phyloP scores from a whole-genome alignment of 2,113 vertebrate genomes.

The Pavo muticus region DNA sequence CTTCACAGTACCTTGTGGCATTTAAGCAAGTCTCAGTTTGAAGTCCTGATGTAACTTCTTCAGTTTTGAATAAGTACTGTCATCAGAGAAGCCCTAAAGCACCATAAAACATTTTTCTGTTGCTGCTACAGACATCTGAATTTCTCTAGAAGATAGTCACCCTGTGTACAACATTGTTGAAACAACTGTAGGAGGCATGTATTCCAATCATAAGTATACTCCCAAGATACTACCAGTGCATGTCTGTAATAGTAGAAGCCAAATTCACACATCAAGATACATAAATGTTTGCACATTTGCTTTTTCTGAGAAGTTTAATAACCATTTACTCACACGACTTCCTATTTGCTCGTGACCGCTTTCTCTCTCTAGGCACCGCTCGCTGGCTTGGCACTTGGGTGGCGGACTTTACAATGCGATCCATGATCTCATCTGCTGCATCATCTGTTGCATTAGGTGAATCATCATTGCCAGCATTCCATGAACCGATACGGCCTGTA shows the following conservation, averaged over 20 bases:
- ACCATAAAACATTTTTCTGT: neutral
- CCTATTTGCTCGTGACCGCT: constrained; percentile 92
- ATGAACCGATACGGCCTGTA: constrained; percentile 85
- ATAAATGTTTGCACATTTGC: neutral
- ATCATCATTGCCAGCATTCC: constrained; percentile 86
- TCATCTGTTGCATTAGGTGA: constrained; percentile 87
- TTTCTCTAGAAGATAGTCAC: neutral
- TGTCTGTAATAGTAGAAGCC: neutral
- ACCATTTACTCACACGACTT: constrained; percentile 89
- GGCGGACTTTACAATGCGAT: constrained; percentile 95
- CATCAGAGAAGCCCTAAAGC: neutral
- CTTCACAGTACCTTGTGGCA: neutral
- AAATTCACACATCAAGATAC: fast-evolving
- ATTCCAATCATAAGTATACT: neutral
- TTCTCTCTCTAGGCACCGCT: constrained; percentile 90
- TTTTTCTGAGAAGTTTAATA: neutral
- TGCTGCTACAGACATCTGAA: neutral
- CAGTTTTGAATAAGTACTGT: neutral
- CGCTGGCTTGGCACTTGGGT: constrained; percentile 94
- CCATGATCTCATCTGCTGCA: constrained; percentile 97
- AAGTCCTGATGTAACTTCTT: neutral
- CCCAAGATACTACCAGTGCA: neutral
- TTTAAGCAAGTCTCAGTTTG: constrained; percentile 6
- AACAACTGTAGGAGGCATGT: neutral
- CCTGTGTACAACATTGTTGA: neutral